Evolutionary conservation across 2,797 vertebrate species (phyloP).

Genomic region (Xiphorhynchus erythropygius): DNA sequence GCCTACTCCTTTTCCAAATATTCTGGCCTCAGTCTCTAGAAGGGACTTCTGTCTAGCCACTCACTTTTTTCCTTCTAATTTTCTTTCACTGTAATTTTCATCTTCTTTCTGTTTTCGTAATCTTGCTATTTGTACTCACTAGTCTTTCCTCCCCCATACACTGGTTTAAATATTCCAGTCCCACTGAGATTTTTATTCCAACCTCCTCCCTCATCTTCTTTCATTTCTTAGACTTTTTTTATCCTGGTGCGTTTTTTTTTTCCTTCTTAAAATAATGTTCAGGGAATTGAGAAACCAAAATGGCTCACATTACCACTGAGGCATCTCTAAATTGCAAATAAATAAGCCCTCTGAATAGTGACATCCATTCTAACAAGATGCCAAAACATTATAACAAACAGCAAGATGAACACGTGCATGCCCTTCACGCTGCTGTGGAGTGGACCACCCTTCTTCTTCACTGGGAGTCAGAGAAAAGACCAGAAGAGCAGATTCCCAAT

Average conservation of each 20-base stretch:
- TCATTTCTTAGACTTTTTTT: background rate
- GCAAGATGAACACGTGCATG: background rate
- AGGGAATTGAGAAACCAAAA: slow-evolving; percentile 47
- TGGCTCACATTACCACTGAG: background rate
- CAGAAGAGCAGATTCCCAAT: background rate
- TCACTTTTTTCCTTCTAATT: background rate
- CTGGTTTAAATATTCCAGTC: slow-evolving; percentile 23
- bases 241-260: background rate
- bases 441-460: background rate
- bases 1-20: background rate
- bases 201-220: background rate
- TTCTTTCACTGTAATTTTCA: background rate
- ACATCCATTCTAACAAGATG: background rate
- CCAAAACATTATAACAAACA: background rate
- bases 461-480: background rate
- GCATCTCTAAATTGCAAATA: slow-evolving; percentile 32
- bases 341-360: background rate
- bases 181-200: slow-evolving; percentile 41
- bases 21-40: background rate
- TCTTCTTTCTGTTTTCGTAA: slow-evolving; percentile 26
- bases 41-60: background rate
- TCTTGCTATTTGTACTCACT: slow-evolving; percentile 37
- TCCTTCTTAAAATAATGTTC: background rate
- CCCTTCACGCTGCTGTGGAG: background rate
- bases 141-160: background rate